Evolutionary conservation across 2,113 vertebrate species (phyloP).

Genomic region (Melanocharis versteri): DNA sequence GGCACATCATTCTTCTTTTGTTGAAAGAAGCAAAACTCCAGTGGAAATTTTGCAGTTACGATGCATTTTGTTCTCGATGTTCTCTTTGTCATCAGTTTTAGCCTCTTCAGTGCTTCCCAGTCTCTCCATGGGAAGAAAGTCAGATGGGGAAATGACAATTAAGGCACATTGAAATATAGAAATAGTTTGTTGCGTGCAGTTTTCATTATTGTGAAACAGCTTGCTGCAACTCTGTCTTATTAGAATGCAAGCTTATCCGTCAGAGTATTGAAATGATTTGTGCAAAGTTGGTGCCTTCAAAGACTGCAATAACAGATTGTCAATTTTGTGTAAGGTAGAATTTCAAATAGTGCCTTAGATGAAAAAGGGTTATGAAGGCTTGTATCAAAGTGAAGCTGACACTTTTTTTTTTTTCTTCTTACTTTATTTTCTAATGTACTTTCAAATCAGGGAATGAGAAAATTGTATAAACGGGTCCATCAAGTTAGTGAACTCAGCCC

Average conservation of each 20-base stretch:
- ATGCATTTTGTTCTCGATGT: background rate
- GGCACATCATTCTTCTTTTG: background rate
- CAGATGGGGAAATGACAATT: background rate
- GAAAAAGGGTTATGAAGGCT: background rate
- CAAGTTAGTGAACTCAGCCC: background rate
- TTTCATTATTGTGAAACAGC: background rate
- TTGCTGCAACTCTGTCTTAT: background rate
- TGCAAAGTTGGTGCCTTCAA: background rate
- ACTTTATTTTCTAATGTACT: background rate
- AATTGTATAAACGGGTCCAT: background rate
- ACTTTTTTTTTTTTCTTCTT: background rate
- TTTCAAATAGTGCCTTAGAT: conserved; percentile 4
- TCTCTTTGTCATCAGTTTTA: background rate
- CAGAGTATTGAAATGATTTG: background rate
- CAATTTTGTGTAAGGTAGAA: background rate
- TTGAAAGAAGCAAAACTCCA: background rate
- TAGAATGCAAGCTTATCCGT: background rate
- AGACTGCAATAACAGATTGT: background rate
- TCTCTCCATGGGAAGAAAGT: background rate
- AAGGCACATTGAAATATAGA: background rate
- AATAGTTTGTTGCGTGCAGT: background rate
- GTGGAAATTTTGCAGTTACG: background rate
- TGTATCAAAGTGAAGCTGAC: background rate
- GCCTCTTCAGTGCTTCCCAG: background rate
- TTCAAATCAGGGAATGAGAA: background rate